These are phyloP conservation scores for Hippasteria phrygiana DNA, from an alignment of 53 echinoderm and acorn worm genomes.

Conservation along the genomic window DNA sequence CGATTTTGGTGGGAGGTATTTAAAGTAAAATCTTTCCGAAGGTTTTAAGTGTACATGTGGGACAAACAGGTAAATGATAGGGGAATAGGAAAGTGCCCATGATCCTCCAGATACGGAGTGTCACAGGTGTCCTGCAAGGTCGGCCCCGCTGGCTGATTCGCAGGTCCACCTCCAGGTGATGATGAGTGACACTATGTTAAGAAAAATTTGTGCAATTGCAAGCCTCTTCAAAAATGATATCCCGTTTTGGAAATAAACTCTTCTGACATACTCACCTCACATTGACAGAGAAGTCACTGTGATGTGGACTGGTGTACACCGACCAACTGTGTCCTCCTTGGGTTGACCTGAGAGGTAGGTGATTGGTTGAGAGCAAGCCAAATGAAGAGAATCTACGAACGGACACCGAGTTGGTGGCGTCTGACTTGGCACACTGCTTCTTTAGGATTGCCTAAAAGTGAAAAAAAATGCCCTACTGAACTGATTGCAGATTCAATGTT, in stretches of 20 bases:
- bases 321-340: constrained; percentile 66
- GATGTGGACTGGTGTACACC: constrained; percentile 64
- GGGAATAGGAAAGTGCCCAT: too few species aligned
- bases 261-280: constrained; percentile 67
- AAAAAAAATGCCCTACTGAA: too few species aligned
- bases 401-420: constrained; percentile 61
- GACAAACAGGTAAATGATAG: too few species aligned
- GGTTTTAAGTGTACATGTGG: too few species aligned
- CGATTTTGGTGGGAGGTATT: too few species aligned
- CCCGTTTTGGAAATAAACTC: background rate
- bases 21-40: too few species aligned
- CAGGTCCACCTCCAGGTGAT: too few species aligned
- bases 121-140: too few species aligned
- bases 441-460: constrained; percentile 47
- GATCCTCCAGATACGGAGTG: too few species aligned
- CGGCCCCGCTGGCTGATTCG: too few species aligned
- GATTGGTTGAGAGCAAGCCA: constrained; percentile 67
- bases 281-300: constrained; percentile 61
- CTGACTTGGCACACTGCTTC: constrained; percentile 3
- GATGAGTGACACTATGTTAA: too few species aligned
- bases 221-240: background rate
- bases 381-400: constrained; percentile 78
- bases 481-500: too few species aligned
- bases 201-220: background rate
- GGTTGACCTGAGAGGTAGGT: background rate